These are phyloP conservation scores for Agapetus fuscipes DNA, from an alignment of 2,888 invertebrate species.

Conservation along the genomic window DNA sequence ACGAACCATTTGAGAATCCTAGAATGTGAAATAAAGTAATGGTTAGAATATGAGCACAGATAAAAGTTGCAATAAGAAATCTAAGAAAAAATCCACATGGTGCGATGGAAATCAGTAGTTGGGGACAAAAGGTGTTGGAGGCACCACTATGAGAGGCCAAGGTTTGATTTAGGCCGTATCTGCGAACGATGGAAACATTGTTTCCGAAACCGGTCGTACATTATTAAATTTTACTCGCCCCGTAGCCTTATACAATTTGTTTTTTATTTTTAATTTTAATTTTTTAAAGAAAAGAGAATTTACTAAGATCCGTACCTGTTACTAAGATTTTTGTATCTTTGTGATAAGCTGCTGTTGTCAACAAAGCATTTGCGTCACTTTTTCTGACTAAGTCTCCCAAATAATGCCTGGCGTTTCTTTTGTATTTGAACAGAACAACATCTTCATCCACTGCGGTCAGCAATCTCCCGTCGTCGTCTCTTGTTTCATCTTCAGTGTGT, in stretches of 20 bases:
- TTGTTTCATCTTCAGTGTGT: conserved; percentile 14
- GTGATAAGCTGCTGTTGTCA: conserved; percentile 82
- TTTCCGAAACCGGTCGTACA: too few species aligned
- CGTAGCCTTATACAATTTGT: too few species aligned
- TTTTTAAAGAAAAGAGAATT: not conserved
- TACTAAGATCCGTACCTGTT: conserved; percentile 37
- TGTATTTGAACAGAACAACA: conserved; percentile 45
- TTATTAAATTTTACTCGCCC: too few species aligned
- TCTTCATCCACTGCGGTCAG: conserved; percentile 6
- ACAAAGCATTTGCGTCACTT: conserved; percentile 47
- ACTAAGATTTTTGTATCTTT: conserved; percentile 70
- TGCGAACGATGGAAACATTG: too few species aligned
- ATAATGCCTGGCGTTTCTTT: conserved; percentile 62
- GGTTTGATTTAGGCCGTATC: too few species aligned
- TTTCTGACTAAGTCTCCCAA: conserved; percentile 61
- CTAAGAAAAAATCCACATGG: too few species aligned
- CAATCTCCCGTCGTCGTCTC: conserved; percentile 18
- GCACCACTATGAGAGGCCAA: too few species aligned
- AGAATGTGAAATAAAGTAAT: conserved; percentile 20
- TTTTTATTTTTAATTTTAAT: not conserved
- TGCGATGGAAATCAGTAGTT: not conserved
- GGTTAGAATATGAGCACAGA: too few species aligned
- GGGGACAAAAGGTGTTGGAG: too few species aligned
- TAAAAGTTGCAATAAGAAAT: too few species aligned
- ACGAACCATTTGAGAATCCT: conserved; percentile 86